Evolutionary conservation across 53 echinoderm and acorn worm species (phyloP), one percentile per base, ranked within the genome.

Genomic region (Patiria pectinifera): DNA sequence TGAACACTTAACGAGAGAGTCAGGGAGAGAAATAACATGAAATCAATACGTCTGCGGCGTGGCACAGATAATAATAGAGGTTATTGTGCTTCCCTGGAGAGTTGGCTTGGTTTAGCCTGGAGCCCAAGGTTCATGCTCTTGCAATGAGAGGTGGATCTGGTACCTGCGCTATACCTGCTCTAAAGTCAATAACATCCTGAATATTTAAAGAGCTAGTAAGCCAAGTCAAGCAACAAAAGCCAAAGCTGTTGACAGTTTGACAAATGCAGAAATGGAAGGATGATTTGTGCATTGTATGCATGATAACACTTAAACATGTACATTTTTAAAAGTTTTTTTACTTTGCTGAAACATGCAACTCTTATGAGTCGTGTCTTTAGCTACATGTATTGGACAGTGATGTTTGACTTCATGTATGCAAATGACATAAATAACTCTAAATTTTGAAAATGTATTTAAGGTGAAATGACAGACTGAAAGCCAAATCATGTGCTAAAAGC

Each of bases 131-230:
- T 69, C 66, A 45, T 69, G 45, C 45, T 70, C 35, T 69, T 85
- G 70, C 35, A 85, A 45, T 69, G 70, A 44, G 62, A 35, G 19
- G 69, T 85, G 43, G 87, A 87, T 87, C 87, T 74, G 59, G 87
- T 87, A 87, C 87, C 87, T 87, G 87, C 58, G 14, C 87, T 87
- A n/a, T n/a, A 72, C 74, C 24, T 10, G 87, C 53, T 23, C 12
- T 48, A 12, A 86, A 49, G 87, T 24, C 75, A 58, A 58, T 87
- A 87, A 48, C 45, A 44, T 87, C 72, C 69, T 76, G 87, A 76
- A 25, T 48, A 46, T 46, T 86, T 71, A 86, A 86, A 44, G 46
- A 80, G 80, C 45, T 47, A 11, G 45, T 11, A 86, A 47, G 71
- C 15, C 3, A 16, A 22, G 21, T 48, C 19, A 21, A 47, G 47